A percentile compares a stretch with the other conserved stretches of the same genome.
Conservation (phyloP, 2,797 vertebrate genomes). For the Stomatorhinus walkeri region DNA sequence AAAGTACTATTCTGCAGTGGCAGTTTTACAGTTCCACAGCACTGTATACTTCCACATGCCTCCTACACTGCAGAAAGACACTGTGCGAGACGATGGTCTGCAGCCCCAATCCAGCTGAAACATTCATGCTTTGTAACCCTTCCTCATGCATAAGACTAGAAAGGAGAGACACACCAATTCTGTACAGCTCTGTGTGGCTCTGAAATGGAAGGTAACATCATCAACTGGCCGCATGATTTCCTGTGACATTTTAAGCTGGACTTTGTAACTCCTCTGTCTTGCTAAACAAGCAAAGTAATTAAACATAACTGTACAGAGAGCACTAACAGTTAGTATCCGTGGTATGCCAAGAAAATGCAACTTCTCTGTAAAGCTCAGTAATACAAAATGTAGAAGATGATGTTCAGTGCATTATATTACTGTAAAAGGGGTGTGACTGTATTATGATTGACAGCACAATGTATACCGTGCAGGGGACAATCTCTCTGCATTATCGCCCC, state of each 20-base stretch:
- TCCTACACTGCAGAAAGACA: not conserved
- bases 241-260: not conserved
- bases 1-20: not conserved
- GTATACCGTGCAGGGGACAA: conserved; percentile 54
- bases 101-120: not conserved
- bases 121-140: not conserved
- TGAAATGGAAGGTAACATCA: not conserved
- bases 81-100: not conserved
- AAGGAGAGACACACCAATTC: not conserved
- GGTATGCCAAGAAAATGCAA: not conserved
- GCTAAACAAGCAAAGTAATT: not conserved
- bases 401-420: not conserved
- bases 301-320: not conserved
- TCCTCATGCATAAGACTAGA: not conserved
- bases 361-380: not conserved
- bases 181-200: not conserved
- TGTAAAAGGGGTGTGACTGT: not conserved
- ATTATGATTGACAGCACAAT: not conserved
- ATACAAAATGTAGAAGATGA: not conserved
- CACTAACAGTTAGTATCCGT: not conserved
- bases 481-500: conserved; percentile 45
- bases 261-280: not conserved
- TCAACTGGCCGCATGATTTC: not conserved
- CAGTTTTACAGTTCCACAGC: not conserved
- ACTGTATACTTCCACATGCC: not conserved